Percentiles rank a stretch among this genome's conserved stretches.
phyloP scores from a whole-genome alignment of 2,113 vertebrate genomes.

The Saccopteryx bilineata region DNA sequence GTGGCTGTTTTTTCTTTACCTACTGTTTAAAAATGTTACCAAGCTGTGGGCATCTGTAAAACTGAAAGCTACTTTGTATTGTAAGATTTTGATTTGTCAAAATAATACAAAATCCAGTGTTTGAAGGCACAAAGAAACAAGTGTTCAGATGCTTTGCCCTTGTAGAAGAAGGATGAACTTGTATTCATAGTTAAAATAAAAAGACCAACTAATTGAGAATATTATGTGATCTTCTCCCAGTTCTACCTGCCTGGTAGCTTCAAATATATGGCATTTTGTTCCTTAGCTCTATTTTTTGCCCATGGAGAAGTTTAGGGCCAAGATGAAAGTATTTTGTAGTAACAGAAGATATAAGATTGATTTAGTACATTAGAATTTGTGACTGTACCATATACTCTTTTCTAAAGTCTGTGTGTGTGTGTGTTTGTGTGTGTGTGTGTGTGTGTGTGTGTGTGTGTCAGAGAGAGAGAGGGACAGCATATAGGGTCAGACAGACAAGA shows the following conservation, averaged over 20 bases:
- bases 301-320: neutral
- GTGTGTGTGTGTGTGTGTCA: too few relatives aligned
- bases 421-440: too few relatives aligned
- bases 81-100: constrained; percentile 36
- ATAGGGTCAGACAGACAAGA: too few relatives aligned
- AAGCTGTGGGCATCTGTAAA: constrained; percentile 8
- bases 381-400: neutral
- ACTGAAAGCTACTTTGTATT: constrained; percentile 70
- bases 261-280: constrained; percentile 17
- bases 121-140: constrained; percentile 60
- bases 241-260: neutral
- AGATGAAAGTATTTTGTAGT: constrained; percentile 12
- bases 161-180: neutral
- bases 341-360: neutral
- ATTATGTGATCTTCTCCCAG: neutral
- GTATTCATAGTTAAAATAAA: neutral
- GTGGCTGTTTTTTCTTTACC: constrained; percentile 25
- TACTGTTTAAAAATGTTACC: constrained; percentile 46
- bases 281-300: neutral
- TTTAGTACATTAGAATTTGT: constrained; percentile 32
- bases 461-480: too few relatives aligned
- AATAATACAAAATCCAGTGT: constrained; percentile 59
- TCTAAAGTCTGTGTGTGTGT: neutral
- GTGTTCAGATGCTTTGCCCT: constrained; percentile 4
- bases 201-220: neutral